phyloP scores from a whole-genome alignment of 30 jellyfish, hydroid and myxozoan genomes.

The Nemopilema nomurai region DNA sequence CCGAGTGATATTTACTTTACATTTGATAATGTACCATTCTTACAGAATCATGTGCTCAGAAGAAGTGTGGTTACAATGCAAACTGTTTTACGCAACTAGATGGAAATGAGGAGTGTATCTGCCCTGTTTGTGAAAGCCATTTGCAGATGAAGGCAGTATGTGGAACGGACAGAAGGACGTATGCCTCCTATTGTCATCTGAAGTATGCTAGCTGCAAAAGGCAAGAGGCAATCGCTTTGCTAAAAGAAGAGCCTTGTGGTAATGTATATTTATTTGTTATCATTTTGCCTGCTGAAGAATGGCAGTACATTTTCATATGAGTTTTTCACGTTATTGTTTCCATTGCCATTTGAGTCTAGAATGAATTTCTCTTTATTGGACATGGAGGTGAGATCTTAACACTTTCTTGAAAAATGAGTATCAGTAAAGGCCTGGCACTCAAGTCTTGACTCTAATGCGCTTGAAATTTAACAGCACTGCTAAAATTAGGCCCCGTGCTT shows the following conservation, averaged over 20 bases:
- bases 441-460: too few species aligned
- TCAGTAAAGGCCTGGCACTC: too few species aligned
- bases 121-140: neutral
- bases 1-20: neutral
- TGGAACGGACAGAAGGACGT: constrained; percentile 15
- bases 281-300: too few species aligned
- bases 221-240: neutral
- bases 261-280: too few species aligned
- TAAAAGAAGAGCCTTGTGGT: constrained; percentile 26
- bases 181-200: constrained; percentile 18
- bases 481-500: too few species aligned
- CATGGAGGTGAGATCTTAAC: too few species aligned
- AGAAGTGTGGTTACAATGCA: neutral
- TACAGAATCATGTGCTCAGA: constrained; percentile 14
- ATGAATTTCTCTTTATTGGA: too few species aligned
- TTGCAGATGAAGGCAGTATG: neutral
- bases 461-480: too few species aligned
- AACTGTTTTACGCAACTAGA: constrained; percentile 1
- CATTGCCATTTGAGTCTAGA: too few species aligned
- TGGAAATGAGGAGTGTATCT: constrained; percentile 11
- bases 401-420: too few species aligned
- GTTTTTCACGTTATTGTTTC: too few species aligned
- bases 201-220: constrained; percentile 3
- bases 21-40: neutral
- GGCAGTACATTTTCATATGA: too few species aligned